Evolutionary conservation across 2,888 invertebrate genomes (phyloP), one percentile per base, ranked within the genome.

Genomic region (Troglohyphantes excavatus): DNA sequence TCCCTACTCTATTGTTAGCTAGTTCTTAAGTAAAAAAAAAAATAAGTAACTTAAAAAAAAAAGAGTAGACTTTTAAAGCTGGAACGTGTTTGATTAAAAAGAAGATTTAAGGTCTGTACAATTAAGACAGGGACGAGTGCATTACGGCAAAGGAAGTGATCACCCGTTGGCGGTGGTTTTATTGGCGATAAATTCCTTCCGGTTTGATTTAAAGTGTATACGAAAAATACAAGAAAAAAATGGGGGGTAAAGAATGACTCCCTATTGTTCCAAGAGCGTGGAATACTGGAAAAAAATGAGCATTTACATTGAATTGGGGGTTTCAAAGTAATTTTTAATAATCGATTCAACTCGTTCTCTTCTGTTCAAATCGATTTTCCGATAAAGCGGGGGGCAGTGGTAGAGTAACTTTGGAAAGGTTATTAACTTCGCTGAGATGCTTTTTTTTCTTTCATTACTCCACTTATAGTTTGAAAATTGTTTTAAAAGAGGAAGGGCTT

Each of bases 251-350:
- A 79, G 46, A 68, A 68, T 81, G 67, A 53, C 68, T 39, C 23
- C 29, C 29, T 29, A 68, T 81, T 68, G 29, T 67, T 68, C 68
- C 17, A 68, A 21, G 27, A 29, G 13, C 9, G 63, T n/a, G 68
- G 67, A 53, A 53, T 67, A 75, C n/a, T 29, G 29, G 46, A 73
- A 63, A 63, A 73, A 68, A 68, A 53, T 29, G 53, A 53, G 68
- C 81, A 81, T 81, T 81, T 81, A 68, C 68, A 81, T 81, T 81
- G 67, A 81, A 81, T 81, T 81, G 81, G 27, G 13, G 53, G 68
- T 46, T 73, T 83, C 73, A 83, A 73, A 83, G 83, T 73, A 83
- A 83, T 83, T 83, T 83, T 72, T 83, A 83, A 83, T 83, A 83
- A 83, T 83, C 83, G 83, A 83, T 83, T 83, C 19, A 83, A 43